Evolutionary conservation across 2,888 invertebrate genomes (phyloP), one percentile per base, ranked within the genome.

Genomic region (Drosophila nr. perissopoda): DNA sequence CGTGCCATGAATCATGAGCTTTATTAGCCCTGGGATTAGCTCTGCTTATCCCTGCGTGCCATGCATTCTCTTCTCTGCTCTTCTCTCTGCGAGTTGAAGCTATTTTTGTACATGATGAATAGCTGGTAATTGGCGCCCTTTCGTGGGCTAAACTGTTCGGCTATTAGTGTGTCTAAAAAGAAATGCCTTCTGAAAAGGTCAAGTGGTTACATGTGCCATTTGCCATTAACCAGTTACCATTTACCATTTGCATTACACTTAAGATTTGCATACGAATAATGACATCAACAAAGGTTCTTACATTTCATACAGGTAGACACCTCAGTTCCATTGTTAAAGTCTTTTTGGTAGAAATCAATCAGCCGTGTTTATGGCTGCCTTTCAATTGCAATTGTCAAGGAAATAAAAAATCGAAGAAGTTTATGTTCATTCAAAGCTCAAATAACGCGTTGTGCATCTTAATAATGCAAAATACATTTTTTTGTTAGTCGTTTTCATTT

Each of bases 1-100:
- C 66, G 34, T 53, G 66, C 51, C 42, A 60, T 84, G 80, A 78
- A 73, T 83, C 78, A 87, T 75, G 68, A 51, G 68, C 69, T 68
- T 82, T 78, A 80, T 87, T 78, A 79, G 69, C 69, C 48, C 40
- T 65, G 71, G 59, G 74, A 62, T 69, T 53, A 78, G 49, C 25
- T 54, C 29, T 53, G 38, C 33, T 45, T 63, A 70, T 57, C 42
- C 75, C 58, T 61, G 77, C 64, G 73, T 59, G 63, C 49, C 59
- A 16, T 52, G 51, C 45, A 60, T 66, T 34, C 58, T 59, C 49
- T 49, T 51, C 52, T 53, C 31, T 59, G 29, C 38, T 13, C 27
- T 54, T 56, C 36, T n/a, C 54, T 16, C 3, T 29, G 36, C 27
- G 18, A 54, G 11, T 4, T 56, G 18, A 5, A 57, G 27, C 57